phyloP scores from a whole-genome alignment of 23 tunicate species.

The Trididemnum nubilum region DNA sequence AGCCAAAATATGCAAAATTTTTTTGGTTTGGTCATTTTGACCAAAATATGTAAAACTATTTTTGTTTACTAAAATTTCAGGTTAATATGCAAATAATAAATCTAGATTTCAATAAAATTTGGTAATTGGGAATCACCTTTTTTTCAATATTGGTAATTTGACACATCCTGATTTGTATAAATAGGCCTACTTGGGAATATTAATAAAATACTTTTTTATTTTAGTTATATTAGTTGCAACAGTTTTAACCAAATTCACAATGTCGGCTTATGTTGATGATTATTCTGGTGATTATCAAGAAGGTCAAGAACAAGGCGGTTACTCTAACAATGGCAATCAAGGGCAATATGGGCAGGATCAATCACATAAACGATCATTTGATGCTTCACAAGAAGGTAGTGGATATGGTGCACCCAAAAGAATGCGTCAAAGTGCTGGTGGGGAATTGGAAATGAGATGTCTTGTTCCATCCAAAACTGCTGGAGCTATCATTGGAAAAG shows the following conservation, averaged over 20 bases:
- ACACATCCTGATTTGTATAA: too few species aligned
- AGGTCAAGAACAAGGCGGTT: not conserved
- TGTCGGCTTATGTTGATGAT: constrained; percentile 30
- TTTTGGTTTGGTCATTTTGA: too few species aligned
- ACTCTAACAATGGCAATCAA: constrained; percentile 20
- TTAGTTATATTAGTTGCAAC: too few species aligned
- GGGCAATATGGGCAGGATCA: constrained; percentile 49
- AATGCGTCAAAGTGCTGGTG: constrained; percentile 24
- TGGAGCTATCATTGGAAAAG: constrained; percentile 92
- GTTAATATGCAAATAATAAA: too few species aligned
- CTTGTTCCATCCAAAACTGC: constrained; percentile 81
- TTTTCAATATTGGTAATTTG: too few species aligned
- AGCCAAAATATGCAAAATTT: too few species aligned
- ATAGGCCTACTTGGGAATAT: too few species aligned
- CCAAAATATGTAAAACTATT: too few species aligned
- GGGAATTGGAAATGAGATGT: constrained; percentile 76
- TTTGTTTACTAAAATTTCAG: too few species aligned
- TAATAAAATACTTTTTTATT: too few species aligned
- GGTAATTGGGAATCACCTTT: too few species aligned
- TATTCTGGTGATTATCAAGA: constrained; percentile 7
- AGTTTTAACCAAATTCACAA: not conserved
- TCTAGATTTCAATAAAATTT: too few species aligned
- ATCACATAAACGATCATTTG: constrained; percentile 62
- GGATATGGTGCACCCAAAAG: constrained; percentile 56
- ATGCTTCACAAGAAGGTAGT: constrained; percentile 36